Evolutionary conservation across 2,797 vertebrate species (phyloP).

Genomic region (Gila robusta): DNA sequence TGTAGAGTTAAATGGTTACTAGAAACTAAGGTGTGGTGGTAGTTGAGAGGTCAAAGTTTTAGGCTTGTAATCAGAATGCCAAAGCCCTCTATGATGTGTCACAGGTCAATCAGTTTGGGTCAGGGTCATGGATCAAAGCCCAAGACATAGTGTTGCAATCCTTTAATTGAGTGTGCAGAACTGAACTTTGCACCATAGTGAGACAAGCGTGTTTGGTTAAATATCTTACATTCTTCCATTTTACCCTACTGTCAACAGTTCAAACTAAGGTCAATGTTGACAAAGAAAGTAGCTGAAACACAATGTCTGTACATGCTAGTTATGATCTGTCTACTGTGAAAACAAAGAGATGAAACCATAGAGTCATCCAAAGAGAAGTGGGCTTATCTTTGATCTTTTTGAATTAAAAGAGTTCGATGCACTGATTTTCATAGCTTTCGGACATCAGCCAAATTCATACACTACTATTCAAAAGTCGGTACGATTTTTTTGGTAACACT

Average conservation of each 20-base stretch:
- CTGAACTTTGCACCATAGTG: neutral
- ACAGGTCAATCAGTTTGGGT: neutral
- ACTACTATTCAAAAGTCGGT: neutral
- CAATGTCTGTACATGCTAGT: neutral
- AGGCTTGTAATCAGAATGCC: neutral
- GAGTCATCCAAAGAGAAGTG: neutral
- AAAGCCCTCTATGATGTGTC: neutral
- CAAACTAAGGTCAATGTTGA: neutral
- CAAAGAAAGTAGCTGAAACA: neutral
- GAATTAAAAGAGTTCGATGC: neutral
- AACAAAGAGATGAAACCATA: neutral
- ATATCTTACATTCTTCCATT: neutral
- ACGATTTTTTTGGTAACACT: neutral
- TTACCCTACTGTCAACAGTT: neutral
- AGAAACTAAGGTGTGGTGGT: neutral
- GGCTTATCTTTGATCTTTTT: neutral
- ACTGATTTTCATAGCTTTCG: neutral
- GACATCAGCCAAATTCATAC: neutral
- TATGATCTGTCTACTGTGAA: neutral
- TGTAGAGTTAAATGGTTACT: neutral
- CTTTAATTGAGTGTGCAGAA: neutral
- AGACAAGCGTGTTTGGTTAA: neutral
- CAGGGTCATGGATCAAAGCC: constrained; percentile 1
- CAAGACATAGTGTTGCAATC: constrained; percentile 6
- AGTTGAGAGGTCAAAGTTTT: neutral